Conservation (phyloP, 2,113 vertebrate species). For the Panurus biarmicus region DNA sequence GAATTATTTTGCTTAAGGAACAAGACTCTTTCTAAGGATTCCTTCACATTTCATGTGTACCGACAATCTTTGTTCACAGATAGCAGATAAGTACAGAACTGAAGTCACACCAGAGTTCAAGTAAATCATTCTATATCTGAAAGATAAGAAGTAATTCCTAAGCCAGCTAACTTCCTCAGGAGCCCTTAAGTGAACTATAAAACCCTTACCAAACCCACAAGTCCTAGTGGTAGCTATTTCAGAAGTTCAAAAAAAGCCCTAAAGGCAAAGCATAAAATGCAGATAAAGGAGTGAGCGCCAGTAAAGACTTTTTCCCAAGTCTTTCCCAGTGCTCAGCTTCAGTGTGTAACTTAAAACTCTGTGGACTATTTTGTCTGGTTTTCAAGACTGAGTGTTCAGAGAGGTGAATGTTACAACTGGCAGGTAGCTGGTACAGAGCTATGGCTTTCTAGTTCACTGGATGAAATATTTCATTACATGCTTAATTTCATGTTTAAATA, state of each 20-base stretch:
- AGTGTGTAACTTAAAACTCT: neutral
- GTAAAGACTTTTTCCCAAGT: neutral
- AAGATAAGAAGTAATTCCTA: slow-evolving; percentile 48
- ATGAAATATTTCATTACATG: slow-evolving; percentile 29
- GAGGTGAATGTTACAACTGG: neutral
- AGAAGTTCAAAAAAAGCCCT: neutral
- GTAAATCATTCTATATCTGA: slow-evolving; percentile 41
- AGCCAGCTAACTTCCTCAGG: slow-evolving; percentile 15
- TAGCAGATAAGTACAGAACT: neutral
- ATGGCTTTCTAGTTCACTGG: neutral
- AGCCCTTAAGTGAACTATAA: slow-evolving; percentile 19
- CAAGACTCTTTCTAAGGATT: neutral
- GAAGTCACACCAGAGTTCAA: slow-evolving; percentile 21
- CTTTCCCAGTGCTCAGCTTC: neutral
- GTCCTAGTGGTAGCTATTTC: neutral
- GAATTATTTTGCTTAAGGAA: neutral
- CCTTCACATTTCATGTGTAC: neutral
- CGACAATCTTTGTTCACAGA: neutral
- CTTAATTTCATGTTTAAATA: slow-evolving; percentile 42
- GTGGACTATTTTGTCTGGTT: neutral
- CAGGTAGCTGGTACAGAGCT: neutral
- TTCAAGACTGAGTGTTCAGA: neutral
- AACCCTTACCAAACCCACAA: neutral
- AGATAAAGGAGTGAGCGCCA: neutral
- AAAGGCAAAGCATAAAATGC: neutral